A percentile compares a stretch with the other conserved stretches of the same genome.
These are phyloP conservation scores for Platalea minor DNA, from an alignment of 2,797 vertebrate species.

Conservation along the genomic window DNA sequence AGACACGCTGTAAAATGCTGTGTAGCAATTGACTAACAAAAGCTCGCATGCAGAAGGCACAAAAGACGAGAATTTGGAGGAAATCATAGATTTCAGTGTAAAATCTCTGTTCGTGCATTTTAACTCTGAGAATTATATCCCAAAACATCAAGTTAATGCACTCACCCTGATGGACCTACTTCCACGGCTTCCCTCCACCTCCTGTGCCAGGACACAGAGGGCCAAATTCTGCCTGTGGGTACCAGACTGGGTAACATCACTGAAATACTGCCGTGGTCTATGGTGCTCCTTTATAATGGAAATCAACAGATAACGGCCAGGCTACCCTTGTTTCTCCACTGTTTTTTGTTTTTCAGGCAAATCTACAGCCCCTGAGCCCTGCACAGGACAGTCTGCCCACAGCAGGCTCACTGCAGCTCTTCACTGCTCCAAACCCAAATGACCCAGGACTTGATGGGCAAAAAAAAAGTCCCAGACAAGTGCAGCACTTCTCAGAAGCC, in stretches of 20 bases:
- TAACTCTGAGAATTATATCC: background rate
- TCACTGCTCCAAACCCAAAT: background rate
- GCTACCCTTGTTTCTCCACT: background rate
- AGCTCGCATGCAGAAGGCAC: background rate
- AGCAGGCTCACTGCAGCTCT: background rate
- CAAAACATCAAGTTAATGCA: background rate
- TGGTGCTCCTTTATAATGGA: constrained; percentile 13
- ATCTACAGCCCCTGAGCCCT: background rate
- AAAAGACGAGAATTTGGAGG: background rate
- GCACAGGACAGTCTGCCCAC: background rate
- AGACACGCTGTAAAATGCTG: background rate
- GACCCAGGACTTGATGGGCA: background rate
- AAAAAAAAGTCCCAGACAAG: background rate
- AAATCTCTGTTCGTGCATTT: background rate
- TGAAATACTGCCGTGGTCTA: background rate
- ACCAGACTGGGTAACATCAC: background rate
- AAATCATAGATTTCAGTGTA: background rate
- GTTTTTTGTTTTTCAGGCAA: background rate
- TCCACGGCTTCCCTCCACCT: background rate
- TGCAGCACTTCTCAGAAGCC: background rate
- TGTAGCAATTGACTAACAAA: constrained; percentile 15
- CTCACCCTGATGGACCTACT: background rate
- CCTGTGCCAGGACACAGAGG: background rate
- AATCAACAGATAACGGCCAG: background rate
- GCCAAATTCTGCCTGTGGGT: background rate